Percentiles rank a stretch among this genome's conserved stretches.
These are phyloP conservation scores for Aspidiotus rigidus DNA, from an alignment of 2,888 invertebrate species.

Conservation along the genomic window DNA sequence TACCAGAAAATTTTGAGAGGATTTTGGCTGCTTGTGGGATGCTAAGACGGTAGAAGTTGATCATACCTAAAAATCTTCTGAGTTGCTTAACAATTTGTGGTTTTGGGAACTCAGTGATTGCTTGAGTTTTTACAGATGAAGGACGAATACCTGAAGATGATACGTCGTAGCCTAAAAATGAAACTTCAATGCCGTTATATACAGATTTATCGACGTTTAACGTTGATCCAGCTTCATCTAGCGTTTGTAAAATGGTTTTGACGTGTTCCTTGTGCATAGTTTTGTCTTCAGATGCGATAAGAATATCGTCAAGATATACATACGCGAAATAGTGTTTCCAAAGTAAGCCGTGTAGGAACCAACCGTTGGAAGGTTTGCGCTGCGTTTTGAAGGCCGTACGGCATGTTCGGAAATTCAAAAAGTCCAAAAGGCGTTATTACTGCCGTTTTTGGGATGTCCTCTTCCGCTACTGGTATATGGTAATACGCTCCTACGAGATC, in stretches of 20 bases:
- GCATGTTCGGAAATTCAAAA: constrained; percentile 37
- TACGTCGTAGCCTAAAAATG: neutral
- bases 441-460: constrained; percentile 39
- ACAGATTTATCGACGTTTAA: constrained; percentile 1
- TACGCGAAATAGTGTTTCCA: neutral
- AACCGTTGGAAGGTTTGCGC: constrained; percentile 28
- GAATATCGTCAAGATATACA: constrained; percentile 21
- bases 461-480: constrained; percentile 38
- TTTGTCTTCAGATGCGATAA: constrained; percentile 7
- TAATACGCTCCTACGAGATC: constrained; percentile 38
- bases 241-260: neutral
- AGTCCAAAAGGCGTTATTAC: constrained; percentile 39
- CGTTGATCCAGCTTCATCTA: neutral
- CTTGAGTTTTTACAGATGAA: no score
- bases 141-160: no score
- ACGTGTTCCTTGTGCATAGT: neutral
- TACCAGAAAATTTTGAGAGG: no score
- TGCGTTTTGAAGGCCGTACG: constrained; percentile 37
- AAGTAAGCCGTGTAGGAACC: neutral
- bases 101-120: no score
- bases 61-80: no score
- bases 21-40: no score
- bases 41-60: no score
- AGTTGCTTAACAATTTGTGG: no score
- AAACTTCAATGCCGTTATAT: neutral